Percentiles rank a stretch among this genome's conserved stretches.
phyloP scores from a whole-genome alignment of 2,113 vertebrate species.

The Pardalotus punctatus region DNA sequence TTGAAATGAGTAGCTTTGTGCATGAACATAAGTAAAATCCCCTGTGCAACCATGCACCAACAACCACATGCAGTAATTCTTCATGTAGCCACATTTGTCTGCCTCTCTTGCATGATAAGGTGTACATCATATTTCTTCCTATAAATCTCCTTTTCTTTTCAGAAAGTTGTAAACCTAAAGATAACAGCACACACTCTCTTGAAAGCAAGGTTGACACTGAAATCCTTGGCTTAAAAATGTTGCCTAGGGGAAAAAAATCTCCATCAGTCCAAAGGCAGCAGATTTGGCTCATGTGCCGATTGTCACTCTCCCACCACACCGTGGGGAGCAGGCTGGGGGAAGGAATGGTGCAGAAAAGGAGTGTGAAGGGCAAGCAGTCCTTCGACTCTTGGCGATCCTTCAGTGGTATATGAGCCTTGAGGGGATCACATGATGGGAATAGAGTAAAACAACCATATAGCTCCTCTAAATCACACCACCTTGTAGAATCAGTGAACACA shows the following conservation, averaged over 20 bases:
- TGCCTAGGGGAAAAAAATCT: not conserved
- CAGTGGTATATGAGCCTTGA: not conserved
- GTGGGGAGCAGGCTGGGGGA: not conserved
- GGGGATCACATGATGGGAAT: not conserved
- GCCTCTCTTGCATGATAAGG: slow-evolving; percentile 13
- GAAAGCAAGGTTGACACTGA: slow-evolving; percentile 28
- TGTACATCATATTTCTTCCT: slow-evolving; percentile 27
- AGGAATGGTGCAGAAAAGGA: not conserved
- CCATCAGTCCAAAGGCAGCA: not conserved
- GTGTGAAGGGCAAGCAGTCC: not conserved
- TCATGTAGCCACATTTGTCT: not conserved
- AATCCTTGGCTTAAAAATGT: slow-evolving; percentile 41
- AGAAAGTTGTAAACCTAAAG: slow-evolving; percentile 47
- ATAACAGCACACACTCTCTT: slow-evolving; percentile 11
- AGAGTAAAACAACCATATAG: not conserved
- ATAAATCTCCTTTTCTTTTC: slow-evolving; percentile 40
- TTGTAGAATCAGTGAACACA: slow-evolving; percentile 13
- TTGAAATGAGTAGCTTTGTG: not conserved
- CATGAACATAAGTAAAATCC: not conserved
- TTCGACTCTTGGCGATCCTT: not conserved
- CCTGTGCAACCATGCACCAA: not conserved
- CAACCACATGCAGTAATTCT: not conserved
- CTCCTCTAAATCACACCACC: slow-evolving; percentile 57
- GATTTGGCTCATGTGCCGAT: not conserved
- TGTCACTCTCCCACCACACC: not conserved